phyloP scores from a whole-genome alignment of 2,797 vertebrate genomes.

The Synaphobranchus kaupii region DNA sequence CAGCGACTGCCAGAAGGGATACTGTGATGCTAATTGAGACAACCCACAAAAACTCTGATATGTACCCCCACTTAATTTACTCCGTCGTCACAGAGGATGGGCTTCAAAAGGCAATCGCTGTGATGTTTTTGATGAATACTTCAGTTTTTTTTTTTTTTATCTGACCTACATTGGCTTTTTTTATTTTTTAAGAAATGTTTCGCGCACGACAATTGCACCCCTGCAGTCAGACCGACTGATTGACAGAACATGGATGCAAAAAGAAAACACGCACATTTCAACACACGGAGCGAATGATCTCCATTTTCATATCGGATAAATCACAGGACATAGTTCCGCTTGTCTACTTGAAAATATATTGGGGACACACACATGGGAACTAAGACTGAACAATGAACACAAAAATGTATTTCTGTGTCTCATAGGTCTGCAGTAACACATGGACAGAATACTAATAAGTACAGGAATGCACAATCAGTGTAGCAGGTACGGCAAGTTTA shows the following conservation, averaged over 20 bases:
- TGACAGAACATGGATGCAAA: not conserved
- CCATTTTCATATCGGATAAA: not conserved
- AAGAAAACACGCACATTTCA: not conserved
- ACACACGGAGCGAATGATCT: not conserved
- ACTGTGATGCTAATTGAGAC: conserved; percentile 15
- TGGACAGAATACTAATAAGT: not conserved
- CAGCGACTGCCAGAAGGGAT: conserved; percentile 8
- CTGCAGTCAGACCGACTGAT: not conserved
- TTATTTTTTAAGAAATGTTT: not conserved
- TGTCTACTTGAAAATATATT: conserved; percentile 3
- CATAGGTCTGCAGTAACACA: not conserved
- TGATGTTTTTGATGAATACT: conserved; percentile 1
- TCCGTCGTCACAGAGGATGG: not conserved
- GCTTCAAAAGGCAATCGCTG: not conserved
- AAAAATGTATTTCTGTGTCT: not conserved
- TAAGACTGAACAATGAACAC: not conserved
- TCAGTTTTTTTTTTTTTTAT: not conserved
- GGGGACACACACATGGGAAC: conserved; percentile 5
- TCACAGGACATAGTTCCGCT: not conserved
- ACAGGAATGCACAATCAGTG: not conserved
- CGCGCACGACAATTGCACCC: not conserved
- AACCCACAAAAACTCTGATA: conserved; percentile 10
- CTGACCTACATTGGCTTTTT: not conserved
- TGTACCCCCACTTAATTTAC: not conserved
- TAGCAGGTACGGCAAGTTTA: not conserved